Evolutionary conservation across 1,140 invertebrate species (phyloP).

Genomic region (Drosophila lini): DNA sequence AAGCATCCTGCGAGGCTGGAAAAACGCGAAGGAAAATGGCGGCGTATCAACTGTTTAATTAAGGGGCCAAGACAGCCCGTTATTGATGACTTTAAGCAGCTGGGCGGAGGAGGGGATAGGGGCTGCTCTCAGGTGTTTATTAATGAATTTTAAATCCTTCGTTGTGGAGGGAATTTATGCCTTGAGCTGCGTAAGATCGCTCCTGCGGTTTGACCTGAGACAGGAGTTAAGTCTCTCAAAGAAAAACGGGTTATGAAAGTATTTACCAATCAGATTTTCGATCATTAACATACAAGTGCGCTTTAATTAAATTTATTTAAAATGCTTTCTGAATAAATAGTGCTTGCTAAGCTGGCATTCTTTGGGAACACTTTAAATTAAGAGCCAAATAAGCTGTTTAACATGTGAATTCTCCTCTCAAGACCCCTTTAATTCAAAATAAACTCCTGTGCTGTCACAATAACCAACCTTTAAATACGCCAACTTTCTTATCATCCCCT

Average conservation of each 20-base stretch:
- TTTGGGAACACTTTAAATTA: not conserved
- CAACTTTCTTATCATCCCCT: constrained; percentile 25
- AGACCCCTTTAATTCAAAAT: not conserved
- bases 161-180: constrained; percentile 7
- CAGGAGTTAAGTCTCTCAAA: not conserved
- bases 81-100: constrained; percentile 24
- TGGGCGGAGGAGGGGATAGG: not conserved
- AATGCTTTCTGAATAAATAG: not conserved
- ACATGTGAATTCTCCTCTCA: not conserved
- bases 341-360: not conserved
- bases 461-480: constrained; percentile 9
- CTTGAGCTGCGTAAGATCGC: constrained; percentile 13
- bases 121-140: constrained; percentile 24
- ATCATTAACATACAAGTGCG: not conserved
- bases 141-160: constrained; percentile 41
- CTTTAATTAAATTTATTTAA: not conserved
- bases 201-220: constrained; percentile 1
- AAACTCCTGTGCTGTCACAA: constrained; percentile 16
- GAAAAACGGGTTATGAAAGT: not conserved
- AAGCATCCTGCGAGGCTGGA: constrained; percentile 25
- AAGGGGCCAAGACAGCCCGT: constrained; percentile 13
- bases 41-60: constrained; percentile 39
- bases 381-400: not conserved
- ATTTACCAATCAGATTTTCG: not conserved
- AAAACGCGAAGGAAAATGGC: not conserved